Evolutionary conservation across 2,888 invertebrate species (phyloP).

Genomic region (Encarsia formosa): DNA sequence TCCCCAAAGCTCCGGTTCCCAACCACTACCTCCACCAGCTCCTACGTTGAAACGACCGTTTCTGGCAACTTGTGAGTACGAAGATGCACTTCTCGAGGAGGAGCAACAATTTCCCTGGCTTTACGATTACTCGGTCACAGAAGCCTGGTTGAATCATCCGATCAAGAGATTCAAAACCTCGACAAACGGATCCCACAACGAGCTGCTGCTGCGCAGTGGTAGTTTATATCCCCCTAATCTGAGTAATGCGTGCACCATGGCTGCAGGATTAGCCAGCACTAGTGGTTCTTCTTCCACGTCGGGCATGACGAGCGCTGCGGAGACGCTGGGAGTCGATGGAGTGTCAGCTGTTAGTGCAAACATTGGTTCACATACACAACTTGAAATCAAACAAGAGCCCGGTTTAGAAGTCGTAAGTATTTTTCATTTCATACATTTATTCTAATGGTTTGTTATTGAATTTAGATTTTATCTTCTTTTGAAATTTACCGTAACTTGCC

Average conservation of each 20-base stretch:
- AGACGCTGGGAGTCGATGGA: too few species aligned
- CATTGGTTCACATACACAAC: background rate
- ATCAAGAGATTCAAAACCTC: constrained; percentile 76
- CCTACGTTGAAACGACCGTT: constrained; percentile 75
- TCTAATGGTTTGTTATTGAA: too few species aligned
- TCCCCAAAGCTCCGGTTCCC: background rate
- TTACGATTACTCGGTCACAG: constrained; percentile 78
- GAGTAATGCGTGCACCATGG: too few species aligned
- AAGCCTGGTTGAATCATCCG: constrained; percentile 77
- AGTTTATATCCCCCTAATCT: constrained; percentile 23
- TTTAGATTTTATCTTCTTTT: too few species aligned
- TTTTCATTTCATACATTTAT: background rate
- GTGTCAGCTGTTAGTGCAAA: background rate
- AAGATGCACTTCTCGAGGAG: constrained; percentile 75
- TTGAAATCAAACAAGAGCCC: constrained; percentile 65
- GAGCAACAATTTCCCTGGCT: constrained; percentile 75
- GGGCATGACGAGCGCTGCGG: too few species aligned
- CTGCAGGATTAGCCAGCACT: too few species aligned
- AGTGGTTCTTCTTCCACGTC: too few species aligned
- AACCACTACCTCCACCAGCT: background rate
- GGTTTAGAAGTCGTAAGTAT: constrained; percentile 46
- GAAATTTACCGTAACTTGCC: too few species aligned
- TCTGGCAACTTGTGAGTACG: constrained; percentile 73
- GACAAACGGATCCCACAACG: too few species aligned
- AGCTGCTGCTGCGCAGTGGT: constrained; percentile 10